A percentile compares a stretch with the other conserved stretches of the same genome.
phyloP scores from a whole-genome alignment of 2,888 invertebrate species.

The Diarsia rubi region DNA sequence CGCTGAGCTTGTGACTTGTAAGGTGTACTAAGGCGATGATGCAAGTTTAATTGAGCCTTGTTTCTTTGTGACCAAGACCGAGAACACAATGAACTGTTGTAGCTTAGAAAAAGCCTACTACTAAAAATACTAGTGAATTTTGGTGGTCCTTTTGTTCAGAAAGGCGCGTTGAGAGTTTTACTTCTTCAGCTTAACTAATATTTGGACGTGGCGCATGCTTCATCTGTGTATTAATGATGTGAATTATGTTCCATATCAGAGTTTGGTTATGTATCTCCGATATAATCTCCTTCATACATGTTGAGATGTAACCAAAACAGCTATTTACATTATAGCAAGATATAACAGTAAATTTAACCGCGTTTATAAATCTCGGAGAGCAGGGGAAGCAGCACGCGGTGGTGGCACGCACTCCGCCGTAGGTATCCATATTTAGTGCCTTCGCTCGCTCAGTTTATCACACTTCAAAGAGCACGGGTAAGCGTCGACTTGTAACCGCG shows the following conservation, averaged over 20 bases:
- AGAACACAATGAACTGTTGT: not conserved
- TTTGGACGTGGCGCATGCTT: not conserved
- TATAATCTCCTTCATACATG: conserved; percentile 26
- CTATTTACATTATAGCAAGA: conserved; percentile 63
- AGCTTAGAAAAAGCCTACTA: conserved; percentile 1
- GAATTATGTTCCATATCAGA: not conserved
- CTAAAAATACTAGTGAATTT: not conserved
- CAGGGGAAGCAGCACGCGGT: conserved; percentile 75
- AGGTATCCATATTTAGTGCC: conserved; percentile 83
- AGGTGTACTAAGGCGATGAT: not conserved
- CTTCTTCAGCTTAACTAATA: not conserved
- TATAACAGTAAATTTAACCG: conserved; percentile 74
- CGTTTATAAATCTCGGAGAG: conserved; percentile 77
- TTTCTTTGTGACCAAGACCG: not conserved
- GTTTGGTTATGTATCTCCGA: conserved; percentile 7
- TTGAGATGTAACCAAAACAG: conserved; percentile 48
- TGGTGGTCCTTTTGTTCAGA: not conserved
- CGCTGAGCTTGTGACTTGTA: conserved; percentile 50
- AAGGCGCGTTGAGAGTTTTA: not conserved
- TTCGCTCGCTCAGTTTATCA: conserved; percentile 85
- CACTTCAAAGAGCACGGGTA: conserved; percentile 88
- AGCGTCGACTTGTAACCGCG: conserved; percentile 84
- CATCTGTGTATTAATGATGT: not conserved
- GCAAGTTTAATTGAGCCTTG: not conserved
- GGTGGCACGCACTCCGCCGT: conserved; percentile 78